Evolutionary conservation across 2,888 invertebrate species (phyloP).

Genomic region (Callinectes sapidus): DNA sequence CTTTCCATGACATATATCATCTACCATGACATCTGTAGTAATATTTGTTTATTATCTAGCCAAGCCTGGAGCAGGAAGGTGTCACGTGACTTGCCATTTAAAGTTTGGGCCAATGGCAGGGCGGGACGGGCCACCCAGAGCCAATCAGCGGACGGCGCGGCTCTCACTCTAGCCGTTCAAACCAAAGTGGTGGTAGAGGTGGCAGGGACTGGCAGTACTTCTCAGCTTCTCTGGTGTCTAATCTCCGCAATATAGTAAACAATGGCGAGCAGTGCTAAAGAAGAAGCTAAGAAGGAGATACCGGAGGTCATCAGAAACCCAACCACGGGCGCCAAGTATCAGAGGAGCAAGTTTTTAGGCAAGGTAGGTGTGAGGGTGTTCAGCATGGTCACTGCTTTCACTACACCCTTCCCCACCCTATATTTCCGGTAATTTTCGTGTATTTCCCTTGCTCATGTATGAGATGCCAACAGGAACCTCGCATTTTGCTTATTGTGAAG

Average conservation of each 20-base stretch:
- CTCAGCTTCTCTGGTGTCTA: neutral
- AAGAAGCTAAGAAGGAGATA: constrained; percentile 77
- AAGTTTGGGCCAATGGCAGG: neutral
- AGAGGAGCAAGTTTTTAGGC: constrained; percentile 90
- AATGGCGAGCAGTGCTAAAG: constrained; percentile 58
- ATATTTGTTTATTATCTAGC: neutral
- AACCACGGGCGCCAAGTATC: constrained; percentile 85
- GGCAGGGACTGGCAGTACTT: neutral
- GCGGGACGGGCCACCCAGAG: neutral
- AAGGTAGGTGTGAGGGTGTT: constrained; percentile 82
- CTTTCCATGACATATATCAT: neutral
- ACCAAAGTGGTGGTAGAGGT: neutral
- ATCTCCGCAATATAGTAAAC: neutral
- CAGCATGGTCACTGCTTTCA: neutral
- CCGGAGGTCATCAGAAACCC: constrained; percentile 90
- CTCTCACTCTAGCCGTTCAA: neutral
- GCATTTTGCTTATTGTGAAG: too few relatives aligned
- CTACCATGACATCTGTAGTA: neutral
- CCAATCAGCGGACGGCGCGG: neutral
- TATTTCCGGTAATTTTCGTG: too few relatives aligned
- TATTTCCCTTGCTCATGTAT: too few relatives aligned
- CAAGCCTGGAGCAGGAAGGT: neutral
- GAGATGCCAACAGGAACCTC: too few relatives aligned
- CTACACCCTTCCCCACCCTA: too few relatives aligned
- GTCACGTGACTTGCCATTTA: constrained; percentile 32